phyloP scores from a whole-genome alignment of 2,888 invertebrate species.

The Bhutanitis thaidina region DNA sequence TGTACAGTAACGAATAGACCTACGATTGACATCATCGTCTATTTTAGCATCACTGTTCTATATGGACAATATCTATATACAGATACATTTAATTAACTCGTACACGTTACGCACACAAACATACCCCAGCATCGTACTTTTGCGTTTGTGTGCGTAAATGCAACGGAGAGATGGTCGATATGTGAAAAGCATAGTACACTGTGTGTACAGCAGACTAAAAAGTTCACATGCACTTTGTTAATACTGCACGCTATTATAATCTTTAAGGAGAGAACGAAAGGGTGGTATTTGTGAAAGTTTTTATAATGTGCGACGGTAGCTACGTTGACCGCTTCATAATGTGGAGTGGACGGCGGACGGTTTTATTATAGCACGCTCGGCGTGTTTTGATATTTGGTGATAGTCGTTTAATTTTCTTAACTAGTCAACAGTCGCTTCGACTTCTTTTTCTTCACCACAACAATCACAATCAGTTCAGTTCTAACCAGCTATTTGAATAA shows the following conservation, averaged over 20 bases:
- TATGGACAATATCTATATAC: not conserved
- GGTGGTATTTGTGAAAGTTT: constrained; percentile 6
- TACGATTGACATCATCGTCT: constrained; percentile 14
- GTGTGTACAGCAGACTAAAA: constrained; percentile 3
- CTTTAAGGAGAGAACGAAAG: not conserved
- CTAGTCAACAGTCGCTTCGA: too few species aligned
- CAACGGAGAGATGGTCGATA: constrained; percentile 27
- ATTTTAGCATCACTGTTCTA: not conserved
- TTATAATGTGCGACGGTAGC: constrained; percentile 5
- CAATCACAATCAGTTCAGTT: too few species aligned
- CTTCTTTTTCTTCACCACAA: too few species aligned
- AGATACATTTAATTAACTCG: constrained; percentile 22
- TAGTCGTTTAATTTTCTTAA: too few species aligned
- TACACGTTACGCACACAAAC: constrained; percentile 24
- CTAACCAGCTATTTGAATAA: too few species aligned
- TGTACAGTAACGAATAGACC: not conserved
- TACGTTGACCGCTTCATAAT: constrained; percentile 19
- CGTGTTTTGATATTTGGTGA: constrained; percentile 19
- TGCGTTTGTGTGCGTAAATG: constrained; percentile 23
- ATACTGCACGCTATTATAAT: constrained; percentile 2
- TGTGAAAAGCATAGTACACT: constrained; percentile 29
- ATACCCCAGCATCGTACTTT: not conserved
- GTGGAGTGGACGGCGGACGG: constrained; percentile 27
- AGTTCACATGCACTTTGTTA: not conserved
- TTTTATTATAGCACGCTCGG: constrained; percentile 23